Conservation (phyloP, 2,113 vertebrate genomes). For the Parus major region DNA sequence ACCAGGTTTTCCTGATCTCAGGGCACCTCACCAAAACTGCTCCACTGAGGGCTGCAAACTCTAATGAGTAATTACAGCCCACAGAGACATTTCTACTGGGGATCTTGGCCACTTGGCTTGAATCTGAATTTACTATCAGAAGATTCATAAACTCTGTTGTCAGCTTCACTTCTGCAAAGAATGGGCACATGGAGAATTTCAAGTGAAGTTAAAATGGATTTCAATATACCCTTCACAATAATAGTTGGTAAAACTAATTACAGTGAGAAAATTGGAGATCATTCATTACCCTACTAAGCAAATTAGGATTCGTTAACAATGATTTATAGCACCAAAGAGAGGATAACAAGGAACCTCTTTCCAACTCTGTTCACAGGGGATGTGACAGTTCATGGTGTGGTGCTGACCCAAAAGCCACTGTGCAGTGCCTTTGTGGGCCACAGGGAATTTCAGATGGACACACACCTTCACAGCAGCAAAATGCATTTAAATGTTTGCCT, state of each 20-base stretch:
- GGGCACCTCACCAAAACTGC: background rate
- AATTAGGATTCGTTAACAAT: constrained; percentile 68
- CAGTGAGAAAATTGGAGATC: constrained; percentile 58
- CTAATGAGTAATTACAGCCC: constrained; percentile 23
- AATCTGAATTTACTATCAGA: background rate
- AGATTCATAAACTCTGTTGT: background rate
- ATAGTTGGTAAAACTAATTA: constrained; percentile 68
- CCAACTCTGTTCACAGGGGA: background rate
- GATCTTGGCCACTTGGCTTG: background rate
- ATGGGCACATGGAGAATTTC: constrained; percentile 21
- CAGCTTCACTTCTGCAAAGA: constrained; percentile 36
- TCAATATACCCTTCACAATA: constrained; percentile 34
- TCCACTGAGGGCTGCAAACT: constrained; percentile 11
- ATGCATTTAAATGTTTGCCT: constrained; percentile 28
- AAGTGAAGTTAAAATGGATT: constrained; percentile 20
- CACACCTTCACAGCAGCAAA: constrained; percentile 28
- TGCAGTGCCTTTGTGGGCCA: constrained; percentile 8
- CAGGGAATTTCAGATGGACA: constrained; percentile 19
- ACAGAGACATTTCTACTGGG: background rate
- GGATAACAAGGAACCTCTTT: constrained; percentile 34
- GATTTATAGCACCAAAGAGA: constrained; percentile 57
- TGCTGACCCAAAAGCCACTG: background rate
- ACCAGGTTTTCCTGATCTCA: constrained; percentile 15
- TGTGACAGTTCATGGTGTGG: constrained; percentile 8
- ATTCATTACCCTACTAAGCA: constrained; percentile 67